These are phyloP conservation scores for Lacerta bilineata DNA, from an alignment of 2,797 vertebrate genomes.

Conservation along the genomic window DNA sequence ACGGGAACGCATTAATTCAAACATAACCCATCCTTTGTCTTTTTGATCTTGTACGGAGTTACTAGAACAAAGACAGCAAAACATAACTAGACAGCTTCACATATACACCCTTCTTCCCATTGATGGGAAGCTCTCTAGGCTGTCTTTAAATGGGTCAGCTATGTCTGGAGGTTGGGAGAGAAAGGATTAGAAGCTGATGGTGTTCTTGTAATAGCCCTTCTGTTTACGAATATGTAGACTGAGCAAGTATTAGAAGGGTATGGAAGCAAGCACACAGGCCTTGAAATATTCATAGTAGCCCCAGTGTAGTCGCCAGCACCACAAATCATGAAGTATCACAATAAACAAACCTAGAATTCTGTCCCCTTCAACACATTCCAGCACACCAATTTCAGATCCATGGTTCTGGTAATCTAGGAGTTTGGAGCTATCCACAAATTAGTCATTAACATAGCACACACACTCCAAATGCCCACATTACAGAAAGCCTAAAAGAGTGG, in stretches of 20 bases:
- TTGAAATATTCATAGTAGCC: neutral
- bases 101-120: neutral
- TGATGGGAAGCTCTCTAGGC: neutral
- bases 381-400: neutral
- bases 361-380: neutral
- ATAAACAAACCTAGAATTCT: neutral
- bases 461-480: neutral
- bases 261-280: neutral
- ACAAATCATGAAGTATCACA: neutral
- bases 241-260: neutral
- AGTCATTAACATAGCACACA: neutral
- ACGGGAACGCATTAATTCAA: neutral
- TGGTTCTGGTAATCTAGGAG: neutral
- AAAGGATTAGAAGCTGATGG: neutral
- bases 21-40: neutral
- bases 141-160: neutral
- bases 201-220: neutral
- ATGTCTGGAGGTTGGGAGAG: neutral
- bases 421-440: neutral
- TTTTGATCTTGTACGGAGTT: constrained; percentile 5
- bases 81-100: neutral
- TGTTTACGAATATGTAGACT: neutral
- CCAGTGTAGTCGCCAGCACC: neutral
- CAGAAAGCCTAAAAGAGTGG: neutral
- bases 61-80: neutral